phyloP scores from a whole-genome alignment of 2,888 invertebrate species.

The Orthonevra nobilis region DNA sequence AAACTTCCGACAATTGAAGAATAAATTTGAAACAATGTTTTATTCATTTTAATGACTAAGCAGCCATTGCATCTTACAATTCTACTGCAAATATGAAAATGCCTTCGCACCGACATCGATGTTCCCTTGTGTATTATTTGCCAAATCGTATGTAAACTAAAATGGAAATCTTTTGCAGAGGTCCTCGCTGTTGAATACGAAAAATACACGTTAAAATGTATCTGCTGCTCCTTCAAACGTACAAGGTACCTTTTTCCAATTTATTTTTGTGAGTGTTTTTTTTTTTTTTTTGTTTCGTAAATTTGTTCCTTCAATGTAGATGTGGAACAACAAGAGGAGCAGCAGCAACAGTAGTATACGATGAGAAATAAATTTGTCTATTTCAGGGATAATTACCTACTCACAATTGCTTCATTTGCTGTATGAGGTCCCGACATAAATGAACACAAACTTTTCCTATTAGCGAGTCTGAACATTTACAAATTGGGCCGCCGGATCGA shows the following conservation, averaged over 20 bases:
- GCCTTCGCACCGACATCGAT: constrained; percentile 60
- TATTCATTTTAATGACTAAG: constrained; percentile 67
- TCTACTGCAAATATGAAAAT: constrained; percentile 63
- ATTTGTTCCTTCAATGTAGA: not conserved
- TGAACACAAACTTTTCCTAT: constrained; percentile 61
- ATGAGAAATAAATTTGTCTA: constrained; percentile 32
- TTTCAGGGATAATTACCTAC: constrained; percentile 53
- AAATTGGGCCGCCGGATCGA: constrained; percentile 53
- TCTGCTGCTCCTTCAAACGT: not conserved
- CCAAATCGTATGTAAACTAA: constrained; percentile 68
- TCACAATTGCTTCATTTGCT: constrained; percentile 38
- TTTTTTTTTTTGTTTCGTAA: not conserved
- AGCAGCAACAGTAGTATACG: not conserved
- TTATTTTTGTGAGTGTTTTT: constrained; percentile 39
- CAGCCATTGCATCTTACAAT: constrained; percentile 67
- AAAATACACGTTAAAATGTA: constrained; percentile 26
- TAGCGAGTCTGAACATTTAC: constrained; percentile 65
- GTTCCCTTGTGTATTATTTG: constrained; percentile 69
- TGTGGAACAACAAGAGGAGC: not conserved
- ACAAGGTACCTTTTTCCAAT: constrained; percentile 31
- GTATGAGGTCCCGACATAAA: not conserved
- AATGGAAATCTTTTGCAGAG: constrained; percentile 42
- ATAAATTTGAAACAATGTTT: constrained; percentile 66
- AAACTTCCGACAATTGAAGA: constrained; percentile 68
- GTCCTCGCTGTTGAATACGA: constrained; percentile 7